Conservation (phyloP, 2,888 invertebrate genomes). For the Himalopsyche tibetana region DNA sequence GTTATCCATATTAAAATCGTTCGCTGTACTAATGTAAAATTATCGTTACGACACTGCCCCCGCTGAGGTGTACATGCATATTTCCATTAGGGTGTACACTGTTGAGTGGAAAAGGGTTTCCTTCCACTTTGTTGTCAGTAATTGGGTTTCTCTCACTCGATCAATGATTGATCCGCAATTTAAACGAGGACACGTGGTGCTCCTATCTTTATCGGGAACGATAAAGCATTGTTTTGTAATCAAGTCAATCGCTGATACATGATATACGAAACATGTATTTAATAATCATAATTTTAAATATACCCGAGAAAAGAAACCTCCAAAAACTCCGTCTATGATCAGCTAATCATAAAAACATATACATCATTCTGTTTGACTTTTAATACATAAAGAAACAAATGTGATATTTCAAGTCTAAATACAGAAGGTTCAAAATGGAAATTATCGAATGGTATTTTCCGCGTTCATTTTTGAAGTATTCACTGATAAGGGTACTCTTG, state of each 20-base stretch:
- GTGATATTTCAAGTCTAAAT: no score
- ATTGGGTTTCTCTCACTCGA: conserved; percentile 34
- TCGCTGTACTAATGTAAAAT: neutral
- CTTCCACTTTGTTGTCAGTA: conserved; percentile 30
- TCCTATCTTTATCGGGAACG: neutral
- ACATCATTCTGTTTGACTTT: no score
- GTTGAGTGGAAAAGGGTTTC: conserved; percentile 26
- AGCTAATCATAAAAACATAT: no score
- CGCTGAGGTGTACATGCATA: conserved; percentile 13
- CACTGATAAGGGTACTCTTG: neutral
- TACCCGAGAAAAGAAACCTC: no score
- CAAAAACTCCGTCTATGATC: no score
- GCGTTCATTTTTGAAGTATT: neutral
- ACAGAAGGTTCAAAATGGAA: neutral
- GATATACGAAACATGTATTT: no score
- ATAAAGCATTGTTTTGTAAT: conserved; percentile 1
- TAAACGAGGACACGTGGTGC: conserved; percentile 15
- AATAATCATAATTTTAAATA: no score
- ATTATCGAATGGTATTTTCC: neutral
- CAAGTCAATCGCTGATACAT: no score
- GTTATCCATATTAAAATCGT: no score
- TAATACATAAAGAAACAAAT: no score
- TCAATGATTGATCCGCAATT: conserved; percentile 26
- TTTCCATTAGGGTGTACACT: conserved; percentile 31
- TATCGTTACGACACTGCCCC: neutral